Conservation (phyloP, 2,113 vertebrate species). For the Alethe castanea region DNA sequence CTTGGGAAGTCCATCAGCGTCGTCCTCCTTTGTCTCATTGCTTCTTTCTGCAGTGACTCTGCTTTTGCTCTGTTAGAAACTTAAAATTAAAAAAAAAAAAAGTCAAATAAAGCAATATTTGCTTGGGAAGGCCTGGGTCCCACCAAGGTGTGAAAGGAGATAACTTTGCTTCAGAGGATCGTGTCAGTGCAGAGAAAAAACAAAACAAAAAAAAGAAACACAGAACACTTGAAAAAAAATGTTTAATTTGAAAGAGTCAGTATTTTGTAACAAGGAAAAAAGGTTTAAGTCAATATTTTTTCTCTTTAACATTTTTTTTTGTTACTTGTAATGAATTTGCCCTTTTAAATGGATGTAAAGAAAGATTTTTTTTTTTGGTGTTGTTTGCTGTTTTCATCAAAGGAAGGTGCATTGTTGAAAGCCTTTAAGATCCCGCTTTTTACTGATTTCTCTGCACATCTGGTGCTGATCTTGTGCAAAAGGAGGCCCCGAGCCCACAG, state of each 20-base stretch:
- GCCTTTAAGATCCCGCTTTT: background rate
- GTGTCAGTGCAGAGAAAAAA: background rate
- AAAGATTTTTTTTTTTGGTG: background rate
- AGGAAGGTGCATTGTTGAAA: background rate
- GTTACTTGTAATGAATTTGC: background rate
- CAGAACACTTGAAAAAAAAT: background rate
- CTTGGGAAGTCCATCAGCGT: conserved; percentile 84
- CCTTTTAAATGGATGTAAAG: conserved; percentile 36
- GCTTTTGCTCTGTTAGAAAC: conserved; percentile 87
- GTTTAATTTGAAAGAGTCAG: conserved; percentile 31
- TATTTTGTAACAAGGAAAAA: conserved; percentile 54
- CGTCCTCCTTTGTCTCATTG: conserved; percentile 86
- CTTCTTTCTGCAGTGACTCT: conserved; percentile 85
- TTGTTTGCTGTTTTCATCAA: background rate
- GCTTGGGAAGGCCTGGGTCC: conserved; percentile 65
- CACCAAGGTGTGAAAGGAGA: conserved; percentile 40
- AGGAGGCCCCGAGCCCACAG: background rate
- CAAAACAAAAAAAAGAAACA: background rate
- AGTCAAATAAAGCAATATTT: conserved; percentile 47
- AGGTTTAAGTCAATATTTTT: conserved; percentile 17
- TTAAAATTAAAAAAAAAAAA: background rate
- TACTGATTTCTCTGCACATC: background rate
- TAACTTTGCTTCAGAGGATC: conserved; percentile 60
- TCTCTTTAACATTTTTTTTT: background rate
- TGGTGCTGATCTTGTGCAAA: conserved; percentile 41